Percentiles rank a stretch among this genome's conserved stretches.
phyloP scores from a whole-genome alignment of 2,113 vertebrate species.

The Sapajus apella region DNA sequence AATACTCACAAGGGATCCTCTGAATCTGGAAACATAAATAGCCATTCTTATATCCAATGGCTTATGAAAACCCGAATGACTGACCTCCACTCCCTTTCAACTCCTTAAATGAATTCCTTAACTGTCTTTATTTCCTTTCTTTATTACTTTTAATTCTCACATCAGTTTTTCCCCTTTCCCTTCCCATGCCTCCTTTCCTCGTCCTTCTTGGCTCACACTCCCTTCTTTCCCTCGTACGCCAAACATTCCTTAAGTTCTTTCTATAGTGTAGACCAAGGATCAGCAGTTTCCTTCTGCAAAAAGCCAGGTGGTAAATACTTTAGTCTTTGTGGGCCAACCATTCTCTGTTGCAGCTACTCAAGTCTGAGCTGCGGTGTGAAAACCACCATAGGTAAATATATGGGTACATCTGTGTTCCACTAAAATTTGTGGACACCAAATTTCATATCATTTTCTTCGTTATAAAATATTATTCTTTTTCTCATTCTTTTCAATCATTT shows the following conservation, averaged over 20 bases:
- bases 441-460: slow-evolving; percentile 34
- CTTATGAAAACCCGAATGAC: neutral
- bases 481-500: neutral
- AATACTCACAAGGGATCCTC: neutral
- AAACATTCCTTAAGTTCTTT: neutral
- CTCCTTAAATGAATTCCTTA: neutral
- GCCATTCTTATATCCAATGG: neutral
- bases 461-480: neutral
- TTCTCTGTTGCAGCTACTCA: neutral
- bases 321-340: neutral
- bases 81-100: neutral
- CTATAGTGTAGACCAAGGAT: neutral
- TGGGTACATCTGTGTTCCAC: neutral
- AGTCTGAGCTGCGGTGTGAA: neutral
- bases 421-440: neutral
- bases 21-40: neutral
- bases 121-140: neutral
- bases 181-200: neutral
- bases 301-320: neutral
- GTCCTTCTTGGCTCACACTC: neutral
- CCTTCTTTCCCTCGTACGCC: neutral
- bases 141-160: neutral
- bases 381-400: neutral
- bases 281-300: slow-evolving; percentile 1
- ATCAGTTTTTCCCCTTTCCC: neutral